Evolutionary conservation across 2,888 invertebrate genomes (phyloP).

Genomic region (Quadroppia sp.): DNA sequence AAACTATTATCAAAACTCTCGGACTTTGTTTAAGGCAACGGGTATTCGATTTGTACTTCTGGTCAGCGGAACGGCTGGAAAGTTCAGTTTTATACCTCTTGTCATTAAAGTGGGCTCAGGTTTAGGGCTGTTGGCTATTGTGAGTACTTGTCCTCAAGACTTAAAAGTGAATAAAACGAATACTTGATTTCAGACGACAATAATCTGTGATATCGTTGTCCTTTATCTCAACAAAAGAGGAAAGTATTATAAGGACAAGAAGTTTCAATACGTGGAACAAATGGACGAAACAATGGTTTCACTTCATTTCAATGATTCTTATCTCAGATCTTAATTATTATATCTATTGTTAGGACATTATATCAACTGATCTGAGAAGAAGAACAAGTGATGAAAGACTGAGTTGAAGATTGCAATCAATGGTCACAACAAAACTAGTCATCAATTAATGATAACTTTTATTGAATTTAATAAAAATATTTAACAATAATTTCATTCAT

Average conservation of each 20-base stretch:
- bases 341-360: background rate
- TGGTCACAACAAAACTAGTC: no score
- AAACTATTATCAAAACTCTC: conserved; percentile 52
- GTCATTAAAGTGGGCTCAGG: conserved; percentile 57
- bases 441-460: no score
- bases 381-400: background rate
- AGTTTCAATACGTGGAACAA: conserved; percentile 42
- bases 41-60: conserved; percentile 56
- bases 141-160: conserved; percentile 50
- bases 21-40: conserved; percentile 54
- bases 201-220: conserved; percentile 56
- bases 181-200: conserved; percentile 52
- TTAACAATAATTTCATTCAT: no score
- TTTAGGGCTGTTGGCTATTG: conserved; percentile 56
- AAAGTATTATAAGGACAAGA: conserved; percentile 52
- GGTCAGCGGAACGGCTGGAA: conserved; percentile 56
- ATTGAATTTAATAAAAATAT: no score
- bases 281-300: background rate
- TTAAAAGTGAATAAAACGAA: background rate
- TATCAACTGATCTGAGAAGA: background rate
- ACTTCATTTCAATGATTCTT: no score
- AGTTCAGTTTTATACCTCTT: conserved; percentile 56
- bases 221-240: conserved; percentile 53
- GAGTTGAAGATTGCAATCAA: background rate
- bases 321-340: no score